Conservation (phyloP, 2,888 invertebrate species). For the Parnassius orleans region DNA sequence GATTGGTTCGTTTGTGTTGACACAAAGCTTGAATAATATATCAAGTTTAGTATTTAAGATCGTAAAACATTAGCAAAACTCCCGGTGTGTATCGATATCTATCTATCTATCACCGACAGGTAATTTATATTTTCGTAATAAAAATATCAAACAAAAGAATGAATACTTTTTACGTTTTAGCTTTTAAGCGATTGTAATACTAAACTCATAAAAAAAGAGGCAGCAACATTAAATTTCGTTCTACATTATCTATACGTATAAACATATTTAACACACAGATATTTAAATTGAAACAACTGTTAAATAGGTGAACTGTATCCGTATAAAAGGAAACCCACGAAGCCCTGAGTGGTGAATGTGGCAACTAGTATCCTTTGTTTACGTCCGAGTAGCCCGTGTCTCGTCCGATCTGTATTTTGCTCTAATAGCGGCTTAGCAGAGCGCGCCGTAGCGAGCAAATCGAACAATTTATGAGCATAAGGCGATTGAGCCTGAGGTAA, state of each 20-base stretch:
- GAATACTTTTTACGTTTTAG: too few species aligned
- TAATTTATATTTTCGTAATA: conserved; percentile 18
- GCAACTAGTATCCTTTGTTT: conserved; percentile 24
- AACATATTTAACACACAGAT: neutral
- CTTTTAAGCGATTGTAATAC: too few species aligned
- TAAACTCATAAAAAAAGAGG: too few species aligned
- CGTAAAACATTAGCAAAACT: conserved; percentile 18
- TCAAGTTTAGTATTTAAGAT: conserved; percentile 19
- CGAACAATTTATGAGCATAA: conserved; percentile 67
- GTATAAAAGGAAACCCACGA: conserved; percentile 12
- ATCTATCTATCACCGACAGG: conserved; percentile 13
- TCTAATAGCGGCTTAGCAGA: conserved; percentile 35
- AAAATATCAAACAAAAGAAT: neutral
- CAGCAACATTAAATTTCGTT: too few species aligned
- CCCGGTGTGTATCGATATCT: conserved; percentile 18
- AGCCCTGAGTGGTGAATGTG: conserved; percentile 17
- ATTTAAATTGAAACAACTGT: conserved; percentile 1
- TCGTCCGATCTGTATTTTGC: conserved; percentile 11
- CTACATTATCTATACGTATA: too few species aligned
- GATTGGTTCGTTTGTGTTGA: conserved; percentile 12
- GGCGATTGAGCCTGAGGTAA: conserved; percentile 61
- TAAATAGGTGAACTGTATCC: neutral
- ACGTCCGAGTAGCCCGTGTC: conserved; percentile 8
- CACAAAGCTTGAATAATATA: conserved; percentile 20
- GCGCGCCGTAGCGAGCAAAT: conserved; percentile 47